Evolutionary conservation across 2,797 vertebrate genomes (phyloP).

Genomic region (Melanotaenia nigrans): DNA sequence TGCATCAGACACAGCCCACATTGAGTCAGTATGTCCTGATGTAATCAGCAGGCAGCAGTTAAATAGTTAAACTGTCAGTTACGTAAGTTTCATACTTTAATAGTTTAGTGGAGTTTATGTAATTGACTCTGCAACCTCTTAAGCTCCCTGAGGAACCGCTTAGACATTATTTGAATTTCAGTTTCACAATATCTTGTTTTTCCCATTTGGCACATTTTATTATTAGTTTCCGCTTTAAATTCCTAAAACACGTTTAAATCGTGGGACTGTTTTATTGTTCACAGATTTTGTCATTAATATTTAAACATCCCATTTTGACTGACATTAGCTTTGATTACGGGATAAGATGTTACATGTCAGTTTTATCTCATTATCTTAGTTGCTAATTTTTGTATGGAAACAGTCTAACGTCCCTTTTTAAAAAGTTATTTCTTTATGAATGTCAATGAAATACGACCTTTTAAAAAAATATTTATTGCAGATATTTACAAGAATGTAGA

Average conservation of each 20-base stretch:
- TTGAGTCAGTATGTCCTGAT: neutral
- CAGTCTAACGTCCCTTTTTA: neutral
- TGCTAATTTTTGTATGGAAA: neutral
- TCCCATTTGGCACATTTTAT: neutral
- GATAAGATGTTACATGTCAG: neutral
- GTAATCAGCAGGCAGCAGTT: constrained; percentile 1
- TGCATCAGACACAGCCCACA: constrained; percentile 17
- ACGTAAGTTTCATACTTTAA: neutral
- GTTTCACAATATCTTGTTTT: neutral
- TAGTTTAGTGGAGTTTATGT: neutral
- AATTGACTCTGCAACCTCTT: neutral
- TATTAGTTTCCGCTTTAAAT: neutral
- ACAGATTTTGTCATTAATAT: neutral
- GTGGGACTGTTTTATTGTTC: neutral
- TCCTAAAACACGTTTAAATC: neutral
- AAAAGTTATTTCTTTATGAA: neutral
- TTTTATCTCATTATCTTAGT: neutral
- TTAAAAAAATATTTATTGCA: neutral
- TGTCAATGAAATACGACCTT: neutral
- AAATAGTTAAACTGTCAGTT: neutral
- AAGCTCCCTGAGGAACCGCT: neutral
- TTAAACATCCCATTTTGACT: neutral
- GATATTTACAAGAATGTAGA: neutral
- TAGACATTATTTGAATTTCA: constrained; percentile 11
- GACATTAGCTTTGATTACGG: neutral